Conservation (phyloP, 2,888 invertebrate genomes). For the Heteropelma amictum region DNA sequence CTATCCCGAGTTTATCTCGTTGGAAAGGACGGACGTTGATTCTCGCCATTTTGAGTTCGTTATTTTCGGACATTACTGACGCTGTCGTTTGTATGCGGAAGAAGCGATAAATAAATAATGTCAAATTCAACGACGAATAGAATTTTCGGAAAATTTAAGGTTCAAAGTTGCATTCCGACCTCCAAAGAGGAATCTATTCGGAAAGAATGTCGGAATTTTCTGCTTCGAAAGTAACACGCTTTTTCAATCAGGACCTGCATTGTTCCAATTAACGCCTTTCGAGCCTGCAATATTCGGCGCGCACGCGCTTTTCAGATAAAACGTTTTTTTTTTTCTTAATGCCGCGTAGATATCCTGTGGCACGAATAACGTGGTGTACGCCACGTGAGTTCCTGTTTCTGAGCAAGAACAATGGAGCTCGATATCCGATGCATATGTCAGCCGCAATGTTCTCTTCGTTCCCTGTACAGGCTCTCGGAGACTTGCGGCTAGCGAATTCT, state of each 20-base stretch:
- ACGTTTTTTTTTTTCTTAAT: background rate
- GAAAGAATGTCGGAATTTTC: too few species aligned
- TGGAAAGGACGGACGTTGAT: too few species aligned
- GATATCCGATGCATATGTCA: slow-evolving; percentile 67
- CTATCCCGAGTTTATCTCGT: too few species aligned
- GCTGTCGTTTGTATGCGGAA: too few species aligned
- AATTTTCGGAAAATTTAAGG: too few species aligned
- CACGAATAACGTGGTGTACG: slow-evolving; percentile 23
- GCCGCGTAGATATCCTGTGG: background rate
- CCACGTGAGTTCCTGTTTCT: slow-evolving; percentile 17
- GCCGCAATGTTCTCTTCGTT: slow-evolving; percentile 44
- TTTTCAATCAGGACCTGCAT: slow-evolving; percentile 23
- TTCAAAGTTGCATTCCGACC: too few species aligned
- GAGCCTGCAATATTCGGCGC: background rate
- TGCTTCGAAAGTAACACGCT: slow-evolving; percentile 29
- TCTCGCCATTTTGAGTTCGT: too few species aligned
- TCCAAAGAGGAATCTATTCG: too few species aligned
- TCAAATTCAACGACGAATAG: too few species aligned
- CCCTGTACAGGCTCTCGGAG: slow-evolving; percentile 12
- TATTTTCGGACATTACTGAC: too few species aligned
- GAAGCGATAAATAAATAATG: too few species aligned
- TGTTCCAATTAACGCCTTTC: slow-evolving; percentile 34
- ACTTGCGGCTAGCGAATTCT: slow-evolving; percentile 32
- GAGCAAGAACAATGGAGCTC: slow-evolving; percentile 63
- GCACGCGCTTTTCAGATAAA: too few species aligned